These are phyloP conservation scores for Junonia oenone DNA, from an alignment of 2,888 invertebrate species.

Conservation along the genomic window DNA sequence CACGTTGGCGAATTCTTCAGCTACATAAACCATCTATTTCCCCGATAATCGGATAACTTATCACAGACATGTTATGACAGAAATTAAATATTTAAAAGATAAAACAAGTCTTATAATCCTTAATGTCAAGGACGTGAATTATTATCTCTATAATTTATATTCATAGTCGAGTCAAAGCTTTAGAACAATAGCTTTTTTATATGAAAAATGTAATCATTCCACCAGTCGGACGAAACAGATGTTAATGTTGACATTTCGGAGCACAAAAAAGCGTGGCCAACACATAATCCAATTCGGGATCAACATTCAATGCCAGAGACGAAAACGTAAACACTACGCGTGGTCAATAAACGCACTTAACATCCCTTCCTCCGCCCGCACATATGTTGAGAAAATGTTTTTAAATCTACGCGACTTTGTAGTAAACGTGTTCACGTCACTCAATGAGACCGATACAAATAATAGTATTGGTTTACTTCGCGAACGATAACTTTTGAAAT, in stretches of 20 bases:
- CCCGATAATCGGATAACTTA: slow-evolving; percentile 37
- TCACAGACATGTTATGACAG: no score
- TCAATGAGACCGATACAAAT: slow-evolving; percentile 38
- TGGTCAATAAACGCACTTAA: slow-evolving; percentile 58
- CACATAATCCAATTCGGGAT: slow-evolving; percentile 61
- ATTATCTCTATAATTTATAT: not conserved
- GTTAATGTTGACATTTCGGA: slow-evolving; percentile 51
- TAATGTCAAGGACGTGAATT: no score
- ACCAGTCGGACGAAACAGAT: slow-evolving; percentile 28
- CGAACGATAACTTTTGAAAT: not conserved
- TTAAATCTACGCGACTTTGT: slow-evolving; percentile 33
- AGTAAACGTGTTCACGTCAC: slow-evolving; percentile 30
- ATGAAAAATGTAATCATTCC: not conserved
- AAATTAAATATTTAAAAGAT: not conserved
- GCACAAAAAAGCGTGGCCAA: slow-evolving; percentile 48
- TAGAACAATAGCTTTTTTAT: not conserved
- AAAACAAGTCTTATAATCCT: not conserved
- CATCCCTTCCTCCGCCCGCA: slow-evolving; percentile 41
- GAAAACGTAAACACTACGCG: slow-evolving; percentile 66
- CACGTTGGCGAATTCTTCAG: slow-evolving; percentile 51
- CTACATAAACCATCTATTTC: slow-evolving; percentile 55
- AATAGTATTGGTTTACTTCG: slow-evolving; percentile 30
- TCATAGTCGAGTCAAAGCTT: not conserved
- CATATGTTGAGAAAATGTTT: slow-evolving; percentile 14
- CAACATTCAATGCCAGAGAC: slow-evolving; percentile 64